Conservation (phyloP, 2,113 vertebrate genomes). For the Atlantisia rogersi region DNA sequence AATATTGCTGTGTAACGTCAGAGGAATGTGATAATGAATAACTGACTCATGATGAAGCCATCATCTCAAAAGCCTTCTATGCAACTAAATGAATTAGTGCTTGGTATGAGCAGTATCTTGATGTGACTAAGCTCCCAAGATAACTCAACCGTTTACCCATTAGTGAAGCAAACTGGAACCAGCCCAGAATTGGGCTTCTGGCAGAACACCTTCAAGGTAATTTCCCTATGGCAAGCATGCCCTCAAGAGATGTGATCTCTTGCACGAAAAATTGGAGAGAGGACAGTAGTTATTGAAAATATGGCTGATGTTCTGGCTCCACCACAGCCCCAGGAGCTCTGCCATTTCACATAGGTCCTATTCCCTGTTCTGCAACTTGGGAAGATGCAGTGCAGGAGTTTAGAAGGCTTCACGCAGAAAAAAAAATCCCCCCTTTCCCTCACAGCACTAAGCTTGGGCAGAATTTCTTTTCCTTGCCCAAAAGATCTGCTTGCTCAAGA, state of each 20-base stretch:
- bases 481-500: not conserved
- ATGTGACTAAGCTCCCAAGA: conserved; percentile 51
- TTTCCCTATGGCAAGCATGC: not conserved
- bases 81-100: conserved; percentile 49
- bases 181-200: not conserved
- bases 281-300: not conserved
- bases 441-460: not conserved
- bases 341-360: not conserved
- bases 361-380: not conserved
- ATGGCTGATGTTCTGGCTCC: not conserved
- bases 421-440: not conserved
- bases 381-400: not conserved
- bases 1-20: conserved; percentile 23
- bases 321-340: not conserved
- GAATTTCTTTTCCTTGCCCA: too few species aligned
- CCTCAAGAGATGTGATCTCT: not conserved
- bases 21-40: conserved; percentile 51
- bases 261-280: not conserved
- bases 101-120: conserved; percentile 29
- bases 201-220: conserved; percentile 41
- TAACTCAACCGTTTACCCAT: conserved; percentile 35
- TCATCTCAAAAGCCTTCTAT: conserved; percentile 51
- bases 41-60: conserved; percentile 66
- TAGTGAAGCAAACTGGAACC: conserved; percentile 22
- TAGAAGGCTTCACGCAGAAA: not conserved